Evolutionary conservation across 2,797 vertebrate genomes (phyloP), one percentile per base, ranked within the genome.

Genomic region (Choloepus didactylus): DNA sequence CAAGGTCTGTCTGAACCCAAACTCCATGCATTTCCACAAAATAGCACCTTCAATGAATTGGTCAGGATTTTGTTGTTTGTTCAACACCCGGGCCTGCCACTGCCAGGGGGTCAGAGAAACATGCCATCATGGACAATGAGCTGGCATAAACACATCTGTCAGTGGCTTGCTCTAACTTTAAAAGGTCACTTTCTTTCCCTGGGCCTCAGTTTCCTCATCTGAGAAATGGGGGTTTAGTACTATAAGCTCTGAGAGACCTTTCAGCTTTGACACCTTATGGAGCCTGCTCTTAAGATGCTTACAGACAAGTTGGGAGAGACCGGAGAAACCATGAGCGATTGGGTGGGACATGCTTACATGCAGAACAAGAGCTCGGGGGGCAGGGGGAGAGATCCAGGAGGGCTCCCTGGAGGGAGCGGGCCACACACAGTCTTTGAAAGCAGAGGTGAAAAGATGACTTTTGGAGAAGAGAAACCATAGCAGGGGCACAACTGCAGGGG

Each of bases 381-480:
- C 23, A 18, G 27, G 66, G 29, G 18, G 80, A 51, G 81, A 54
- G 91, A 82, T 31, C 91, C 35, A 66, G 85, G 69, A 10, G 10
- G 83, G 18, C 96, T 87, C 95, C 89, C 70, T 80, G 51, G 19
- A 87, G 60, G 86, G 90, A 59, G 89, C 1, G 1, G 15, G 1
- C 29, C 66, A 80, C 18, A 19, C 62, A 31, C 54, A 11, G 7
- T 56, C 56, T 14, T 79, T 9, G 25, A 81, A 67, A 82, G 70
- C 64, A 75, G 81, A 89, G 35, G 27, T 29, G 27, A n/a, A 69
- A 44, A 87, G 31, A 35, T 29, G 35, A 49, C 64, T n/a, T 67
- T 70, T 21, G 59, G 51, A 80, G 54, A 44, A 10, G 69, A 87
- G 41, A 60, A 81, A 31, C 66, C 38, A 12, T 27, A 44, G 70